Evolutionary conservation across 2,888 invertebrate species (phyloP).

Genomic region (Thereva unica): DNA sequence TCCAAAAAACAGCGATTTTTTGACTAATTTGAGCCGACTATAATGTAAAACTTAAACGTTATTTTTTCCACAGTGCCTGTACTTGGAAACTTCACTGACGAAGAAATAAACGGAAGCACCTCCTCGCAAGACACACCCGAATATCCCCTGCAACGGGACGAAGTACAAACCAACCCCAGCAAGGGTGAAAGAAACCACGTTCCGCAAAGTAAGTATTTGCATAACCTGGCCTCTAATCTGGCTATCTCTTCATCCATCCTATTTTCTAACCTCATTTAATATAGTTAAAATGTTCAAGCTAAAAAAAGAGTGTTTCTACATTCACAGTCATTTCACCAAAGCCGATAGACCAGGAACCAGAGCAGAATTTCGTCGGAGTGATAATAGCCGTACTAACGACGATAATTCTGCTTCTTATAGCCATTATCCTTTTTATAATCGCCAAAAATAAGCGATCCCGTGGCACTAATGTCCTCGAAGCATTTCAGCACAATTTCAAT

Average conservation of each 20-base stretch:
- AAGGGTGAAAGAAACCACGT: conserved; percentile 61
- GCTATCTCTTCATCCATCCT: too few relatives aligned
- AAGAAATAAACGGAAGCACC: conserved; percentile 59
- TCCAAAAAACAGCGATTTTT: too few relatives aligned
- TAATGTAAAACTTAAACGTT: conserved; percentile 6
- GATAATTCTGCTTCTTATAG: conserved; percentile 71
- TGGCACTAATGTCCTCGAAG: conserved; percentile 57
- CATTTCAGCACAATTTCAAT: conserved; percentile 58
- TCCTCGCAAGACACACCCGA: conserved; percentile 62
- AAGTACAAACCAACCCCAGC: conserved; percentile 65
- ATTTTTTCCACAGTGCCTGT: conserved; percentile 60
- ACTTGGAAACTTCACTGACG: conserved; percentile 67
- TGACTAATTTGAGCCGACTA: too few relatives aligned
- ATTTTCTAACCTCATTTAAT: too few relatives aligned
- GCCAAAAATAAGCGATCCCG: conserved; percentile 64
- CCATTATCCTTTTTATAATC: conserved; percentile 72
- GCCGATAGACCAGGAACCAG: conserved; percentile 64
- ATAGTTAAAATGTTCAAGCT: too few relatives aligned
- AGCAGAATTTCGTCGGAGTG: conserved; percentile 65
- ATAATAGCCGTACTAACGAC: conserved; percentile 73
- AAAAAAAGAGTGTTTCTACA: conserved; percentile 11
- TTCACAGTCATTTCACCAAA: conserved; percentile 58
- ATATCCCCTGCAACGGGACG: conserved; percentile 71
- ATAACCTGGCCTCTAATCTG: not conserved
- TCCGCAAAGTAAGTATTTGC: conserved; percentile 52